Evolutionary conservation across 2,797 vertebrate genomes (phyloP), one percentile per base, ranked within the genome.

Genomic region (Sylvia borin): DNA sequence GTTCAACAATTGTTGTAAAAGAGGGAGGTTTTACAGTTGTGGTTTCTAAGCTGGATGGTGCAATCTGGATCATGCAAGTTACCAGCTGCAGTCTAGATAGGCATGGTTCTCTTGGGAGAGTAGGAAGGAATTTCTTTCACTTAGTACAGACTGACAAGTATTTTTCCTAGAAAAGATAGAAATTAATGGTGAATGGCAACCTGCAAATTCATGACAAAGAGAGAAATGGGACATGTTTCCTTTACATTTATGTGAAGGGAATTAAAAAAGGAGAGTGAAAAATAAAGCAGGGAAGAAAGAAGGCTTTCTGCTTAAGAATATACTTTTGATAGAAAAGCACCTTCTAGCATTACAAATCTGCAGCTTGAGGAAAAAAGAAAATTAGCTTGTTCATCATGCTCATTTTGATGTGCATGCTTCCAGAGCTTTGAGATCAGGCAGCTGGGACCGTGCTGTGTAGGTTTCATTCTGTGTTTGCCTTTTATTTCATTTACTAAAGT

Each of bases 401-500:
- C 24, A 34, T 90, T 96, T 91, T 86, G 62, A 55, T 61, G 66
- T 60, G 13, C 32, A 19, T 6, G 4, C 47, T 89, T 94, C 92
- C 88, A 73, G 43, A 94, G 53, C 45, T 91, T 95, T 90, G 72
- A 91, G 55, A 78, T 64, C 53, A 95, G 81, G 89, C 88, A 91
- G 40, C 75, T 95, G 66, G 75, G 77, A 90, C 65, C 8, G 0
- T 81, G 75, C 72, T 95, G 55, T 72, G 81, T 92, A 84, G 47
- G 89, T 88, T 96, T 93, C 64, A 29, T 82, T 87, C 70, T 82
- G 72, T 24, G 10, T 86, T 92, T 93, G 77, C 64, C 29, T 84
- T 76, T 29, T 36, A 86, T 85, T 96, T 95, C 31, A 91, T 94
- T 96, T 96, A 73, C 65, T 96, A 8, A 95, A 95, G 81, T 90